Evolutionary conservation across 2,888 invertebrate species (phyloP), one percentile per base, ranked within the genome.

Genomic region (Cheilosia impressa): DNA sequence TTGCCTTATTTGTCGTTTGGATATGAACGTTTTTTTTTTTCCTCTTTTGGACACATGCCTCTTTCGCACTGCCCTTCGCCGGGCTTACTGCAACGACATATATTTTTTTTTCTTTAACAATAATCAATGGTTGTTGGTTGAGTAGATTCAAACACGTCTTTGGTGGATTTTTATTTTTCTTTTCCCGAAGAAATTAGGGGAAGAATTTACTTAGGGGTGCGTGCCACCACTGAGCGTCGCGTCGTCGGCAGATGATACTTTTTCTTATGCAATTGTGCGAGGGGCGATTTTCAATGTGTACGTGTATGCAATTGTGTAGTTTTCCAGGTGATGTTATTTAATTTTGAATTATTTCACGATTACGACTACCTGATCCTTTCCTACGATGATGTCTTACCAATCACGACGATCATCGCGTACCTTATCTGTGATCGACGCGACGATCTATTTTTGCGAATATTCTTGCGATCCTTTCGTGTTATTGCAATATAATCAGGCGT

Each of bases 51-150:
- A 84, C 84, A 84, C 84, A 84, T 84, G 80, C 66, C 69, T 45
- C 47, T 65, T n/a, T 27, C 4, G n/a, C 45, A 73, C 73, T 58
- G 58, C 72, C 77, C 63, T 62, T 43, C 65, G 69, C 22, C 69
- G 50, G n/a, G 38, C 15, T 50, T 55, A 68, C 71, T 63, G 62
- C 76, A 81, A 84, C 77, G 81, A 72, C 83, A 76, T 62, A 31
- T 47, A 45, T 52, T 52, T 60, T 77, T n/a, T 58, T 55, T 55
- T 53, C 68, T 72, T 84, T 77, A 71, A 77, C 68, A 81, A 52
- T 72, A 85, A 85, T 85, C 85, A 85, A 85, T 85, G 81, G 80
- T 75, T 84, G 84, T 65, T 75, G 84, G 79, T 85, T 85, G 81
- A 85, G 77, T 77, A 81, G 77, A 81, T 85, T 77, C 85, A 79